These are phyloP conservation scores for Heloderma charlesbogerti DNA, from an alignment of 2,113 vertebrate genomes.

Conservation along the genomic window DNA sequence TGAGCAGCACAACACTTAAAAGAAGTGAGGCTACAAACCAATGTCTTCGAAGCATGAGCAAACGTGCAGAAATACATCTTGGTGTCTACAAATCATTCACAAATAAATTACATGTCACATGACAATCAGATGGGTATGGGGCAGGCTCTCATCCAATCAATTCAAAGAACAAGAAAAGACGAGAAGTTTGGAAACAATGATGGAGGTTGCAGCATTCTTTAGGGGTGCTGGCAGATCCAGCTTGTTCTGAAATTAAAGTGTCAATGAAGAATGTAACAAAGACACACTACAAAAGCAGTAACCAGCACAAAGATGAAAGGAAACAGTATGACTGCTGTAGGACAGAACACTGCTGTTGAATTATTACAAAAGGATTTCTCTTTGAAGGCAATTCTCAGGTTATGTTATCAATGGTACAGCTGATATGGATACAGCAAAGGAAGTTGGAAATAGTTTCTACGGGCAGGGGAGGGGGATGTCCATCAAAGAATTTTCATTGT, in stretches of 20 bases:
- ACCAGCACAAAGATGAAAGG: background rate
- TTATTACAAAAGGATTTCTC: no score
- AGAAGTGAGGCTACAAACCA: background rate
- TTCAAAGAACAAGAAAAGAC: background rate
- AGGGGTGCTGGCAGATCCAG: background rate
- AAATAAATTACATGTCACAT: background rate
- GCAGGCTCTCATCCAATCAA: background rate
- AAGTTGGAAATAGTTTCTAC: background rate
- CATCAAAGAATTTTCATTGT: background rate
- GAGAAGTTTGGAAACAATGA: background rate
- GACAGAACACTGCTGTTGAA: no score
- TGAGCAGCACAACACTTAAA: background rate
- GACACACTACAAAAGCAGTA: background rate
- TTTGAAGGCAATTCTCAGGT: no score
- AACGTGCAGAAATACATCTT: background rate
- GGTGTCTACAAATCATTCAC: background rate
- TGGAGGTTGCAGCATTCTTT: no score
- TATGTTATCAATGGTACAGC: no score
- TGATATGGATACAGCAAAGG: background rate
- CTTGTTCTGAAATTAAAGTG: background rate
- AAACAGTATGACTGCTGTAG: background rate
- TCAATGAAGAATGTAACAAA: background rate
- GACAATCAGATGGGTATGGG: background rate
- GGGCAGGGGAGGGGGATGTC: background rate
- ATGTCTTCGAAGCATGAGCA: background rate